Evolutionary conservation across 2,113 vertebrate species (phyloP), one percentile per base, ranked within the genome.

Genomic region (Lonchura striata): DNA sequence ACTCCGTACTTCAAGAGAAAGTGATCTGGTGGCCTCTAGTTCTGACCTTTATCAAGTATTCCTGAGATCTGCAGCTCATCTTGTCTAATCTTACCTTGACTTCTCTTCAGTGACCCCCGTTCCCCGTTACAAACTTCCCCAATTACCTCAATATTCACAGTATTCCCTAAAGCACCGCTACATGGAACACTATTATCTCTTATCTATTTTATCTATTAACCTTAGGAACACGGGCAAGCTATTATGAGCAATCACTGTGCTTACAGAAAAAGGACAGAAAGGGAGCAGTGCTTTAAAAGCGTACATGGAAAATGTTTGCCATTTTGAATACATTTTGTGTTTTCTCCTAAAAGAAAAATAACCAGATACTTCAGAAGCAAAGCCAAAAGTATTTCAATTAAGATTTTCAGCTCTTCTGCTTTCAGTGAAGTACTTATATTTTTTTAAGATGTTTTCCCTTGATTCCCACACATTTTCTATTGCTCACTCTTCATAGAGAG

Each of bases 201-300:
- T 86, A 88, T 17, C 86, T 88, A 82, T 82, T 91, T 95, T 93
- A 81, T 83, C 88, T 94, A 86, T 93, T 96, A 96, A 94, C 85
- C 86, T 88, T 10, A 60, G 85, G 54, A 96, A 92, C 76, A 77
- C 18, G 0, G 1, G 64, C 64, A 85, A 88, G 85, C 88, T 83
- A 81, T 83, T 86, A 83, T 2, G 13, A 68, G 71, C 79, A 54
- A 88, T 81, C 50, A 46, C 44, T 56, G 35, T 33, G 59, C 91
- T 76, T 82, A 53, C 33, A 90, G 54, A 72, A 90, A 61, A 82
- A 72, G 63, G 54, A 59, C 10, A 88, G 71, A 57, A 80, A 94
- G 80, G 12, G 24, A 15, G 21, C 39, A 63, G 44, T 50, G 33
- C 44, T 90, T 91, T 80, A 85, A 83, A 80, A 31, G 11, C 0